Conservation (phyloP, 2,888 invertebrate species). For the Drosophila rubida region DNA sequence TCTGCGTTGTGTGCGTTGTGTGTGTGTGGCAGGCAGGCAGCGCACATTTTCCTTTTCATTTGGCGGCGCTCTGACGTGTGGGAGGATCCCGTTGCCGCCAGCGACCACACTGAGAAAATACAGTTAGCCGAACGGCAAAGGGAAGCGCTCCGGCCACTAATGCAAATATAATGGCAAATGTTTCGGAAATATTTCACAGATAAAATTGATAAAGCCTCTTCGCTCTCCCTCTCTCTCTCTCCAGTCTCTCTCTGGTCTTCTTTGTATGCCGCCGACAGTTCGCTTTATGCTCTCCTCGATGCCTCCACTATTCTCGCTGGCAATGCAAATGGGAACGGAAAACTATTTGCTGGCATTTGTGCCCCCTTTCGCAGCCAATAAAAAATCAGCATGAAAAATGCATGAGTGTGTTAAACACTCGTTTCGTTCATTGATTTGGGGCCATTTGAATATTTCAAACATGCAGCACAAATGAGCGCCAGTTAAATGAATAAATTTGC, state of each 20-base stretch:
- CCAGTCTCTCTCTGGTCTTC: no score
- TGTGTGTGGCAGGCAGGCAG: constrained; percentile 27
- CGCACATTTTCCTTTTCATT: constrained; percentile 71
- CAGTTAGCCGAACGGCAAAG: constrained; percentile 55
- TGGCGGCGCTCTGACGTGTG: constrained; percentile 8
- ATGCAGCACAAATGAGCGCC: no score
- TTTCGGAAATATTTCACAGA: constrained; percentile 81
- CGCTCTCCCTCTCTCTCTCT: no score
- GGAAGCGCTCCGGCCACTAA: constrained; percentile 77
- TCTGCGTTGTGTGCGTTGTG: not conserved
- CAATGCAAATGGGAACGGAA: constrained; percentile 61
- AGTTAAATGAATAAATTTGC: no score
- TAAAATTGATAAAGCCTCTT: constrained; percentile 81
- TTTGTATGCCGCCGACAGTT: no score
- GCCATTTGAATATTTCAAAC: not conserved
- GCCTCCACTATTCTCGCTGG: constrained; percentile 7
- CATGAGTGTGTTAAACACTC: not conserved
- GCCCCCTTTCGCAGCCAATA: constrained; percentile 42
- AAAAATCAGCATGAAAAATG: constrained; percentile 1
- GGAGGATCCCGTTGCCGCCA: constrained; percentile 41
- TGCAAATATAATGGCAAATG: constrained; percentile 82
- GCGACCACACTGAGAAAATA: constrained; percentile 30
- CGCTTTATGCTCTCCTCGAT: not conserved
- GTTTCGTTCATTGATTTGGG: not conserved
- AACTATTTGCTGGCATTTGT: constrained; percentile 70